Conservation (phyloP, 2,113 vertebrate species). For the Dasyornis broadbenti region DNA sequence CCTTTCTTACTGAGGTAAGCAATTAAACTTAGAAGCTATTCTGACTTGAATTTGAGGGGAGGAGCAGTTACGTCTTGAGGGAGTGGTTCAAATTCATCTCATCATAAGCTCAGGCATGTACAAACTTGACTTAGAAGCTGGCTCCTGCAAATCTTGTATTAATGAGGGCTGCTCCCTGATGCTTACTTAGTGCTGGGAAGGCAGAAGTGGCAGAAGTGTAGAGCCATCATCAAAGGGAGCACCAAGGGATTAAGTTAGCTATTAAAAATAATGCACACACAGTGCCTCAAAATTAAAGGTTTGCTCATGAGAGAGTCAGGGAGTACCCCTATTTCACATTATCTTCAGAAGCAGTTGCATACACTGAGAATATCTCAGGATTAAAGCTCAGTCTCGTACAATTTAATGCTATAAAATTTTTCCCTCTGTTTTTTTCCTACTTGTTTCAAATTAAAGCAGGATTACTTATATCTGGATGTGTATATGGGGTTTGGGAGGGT, state of each 20-base stretch:
- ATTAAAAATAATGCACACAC: slow-evolving; percentile 19
- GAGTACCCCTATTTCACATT: neutral
- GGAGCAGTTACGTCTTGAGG: neutral
- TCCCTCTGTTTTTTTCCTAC: neutral
- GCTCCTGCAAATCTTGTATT: neutral
- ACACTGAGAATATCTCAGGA: neutral
- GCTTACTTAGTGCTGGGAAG: neutral
- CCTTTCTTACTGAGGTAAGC: neutral
- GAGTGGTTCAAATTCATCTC: neutral
- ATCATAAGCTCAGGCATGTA: neutral
- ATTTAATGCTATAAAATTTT: neutral
- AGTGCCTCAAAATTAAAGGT: slow-evolving; percentile 16
- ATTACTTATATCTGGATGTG: neutral
- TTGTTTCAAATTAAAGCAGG: neutral
- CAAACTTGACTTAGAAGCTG: slow-evolving; percentile 8
- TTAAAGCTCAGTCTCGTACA: neutral
- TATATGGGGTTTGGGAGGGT: neutral
- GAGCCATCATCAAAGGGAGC: slow-evolving; percentile 41
- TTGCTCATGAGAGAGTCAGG: neutral
- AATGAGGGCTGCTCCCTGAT: slow-evolving; percentile 33
- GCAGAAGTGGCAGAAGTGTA: slow-evolving; percentile 1
- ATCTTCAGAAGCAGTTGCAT: neutral
- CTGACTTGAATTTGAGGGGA: neutral
- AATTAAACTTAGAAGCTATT: neutral
- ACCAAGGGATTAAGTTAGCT: neutral